Evolutionary conservation across 1,140 invertebrate species (phyloP), one percentile per base, ranked within the genome.

Genomic region (Diorhabda carinulata): DNA sequence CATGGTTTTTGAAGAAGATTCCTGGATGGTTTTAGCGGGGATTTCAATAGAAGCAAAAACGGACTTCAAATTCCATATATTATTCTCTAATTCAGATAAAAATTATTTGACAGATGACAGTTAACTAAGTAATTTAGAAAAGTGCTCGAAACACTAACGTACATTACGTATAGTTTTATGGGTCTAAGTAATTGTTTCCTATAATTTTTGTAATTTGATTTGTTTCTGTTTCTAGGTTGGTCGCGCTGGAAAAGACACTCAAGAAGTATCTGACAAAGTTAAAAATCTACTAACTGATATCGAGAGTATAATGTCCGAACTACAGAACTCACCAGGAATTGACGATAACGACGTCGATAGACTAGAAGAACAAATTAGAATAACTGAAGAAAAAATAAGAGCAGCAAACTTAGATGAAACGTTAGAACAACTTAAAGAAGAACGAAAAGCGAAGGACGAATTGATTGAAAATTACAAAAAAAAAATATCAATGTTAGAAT

Each of bases 401-500:
- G 85, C 86, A 4, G 89, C 90, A 0, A 90, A 95, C 78, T 81
- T 98, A 3, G 92, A 94, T 63, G 84, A 87, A 40, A 88, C 89
- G 77, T 87, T 96, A 56, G 86, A 90, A 42, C 83, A 86, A 4
- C 83, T 96, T 52, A 88, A 87, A 9, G 86, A 89, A 45, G 87
- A 90, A 44, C 90, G 91, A 73, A 91, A 88, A 74, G 84, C 87
- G 42, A 92, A 96, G 80, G 89, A 86, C 47, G 88, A 89, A 71
- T 88, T 90, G 84, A 90, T 97, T 57, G 90, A 92, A 68, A 88
- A 91, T 76, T 96, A 96, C 74, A 88, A 91, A 79, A 87, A 90
- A 5, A 93, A 97, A 78, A 86, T 96, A 41, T 85, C 83, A 9
- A 83, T 87, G 70, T 83, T 98, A 5, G 81, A 86, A 67, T 82